phyloP scores from a whole-genome alignment of 2,113 vertebrate genomes.

The Labeo rohita region DNA sequence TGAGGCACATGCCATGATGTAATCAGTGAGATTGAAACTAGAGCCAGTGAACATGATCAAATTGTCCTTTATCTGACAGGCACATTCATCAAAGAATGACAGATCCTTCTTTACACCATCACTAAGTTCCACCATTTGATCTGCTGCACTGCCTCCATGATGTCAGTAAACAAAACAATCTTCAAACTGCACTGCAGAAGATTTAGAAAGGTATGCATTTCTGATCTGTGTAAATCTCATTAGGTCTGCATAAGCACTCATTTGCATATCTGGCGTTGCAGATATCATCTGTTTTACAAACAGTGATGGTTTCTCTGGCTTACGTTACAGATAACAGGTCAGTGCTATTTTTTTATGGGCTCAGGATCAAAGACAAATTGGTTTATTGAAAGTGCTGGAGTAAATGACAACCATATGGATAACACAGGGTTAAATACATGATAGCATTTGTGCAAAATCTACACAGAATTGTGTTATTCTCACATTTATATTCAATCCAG shows the following conservation, averaged over 20 bases:
- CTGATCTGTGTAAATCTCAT: not conserved
- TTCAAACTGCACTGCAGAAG: conserved; percentile 21
- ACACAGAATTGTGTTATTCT: conserved; percentile 62
- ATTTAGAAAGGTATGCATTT: conserved; percentile 13
- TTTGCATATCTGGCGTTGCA: conserved; percentile 27
- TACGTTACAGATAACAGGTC: not conserved
- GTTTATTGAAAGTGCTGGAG: not conserved
- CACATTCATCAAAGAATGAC: conserved; percentile 73
- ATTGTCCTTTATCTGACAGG: conserved; percentile 73
- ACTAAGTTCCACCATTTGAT: conserved; percentile 62
- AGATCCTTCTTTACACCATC: conserved; percentile 57
- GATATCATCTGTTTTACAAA: conserved; percentile 22
- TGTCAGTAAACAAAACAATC: conserved; percentile 56
- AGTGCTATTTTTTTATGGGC: not conserved
- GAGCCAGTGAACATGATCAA: conserved; percentile 74
- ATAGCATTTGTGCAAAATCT: conserved; percentile 1
- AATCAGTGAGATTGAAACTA: conserved; percentile 71
- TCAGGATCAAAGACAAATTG: not conserved
- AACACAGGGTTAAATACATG: not conserved
- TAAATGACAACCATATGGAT: not conserved
- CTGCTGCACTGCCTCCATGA: conserved; percentile 58
- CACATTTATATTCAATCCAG: conserved; percentile 58
- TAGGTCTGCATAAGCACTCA: not conserved
- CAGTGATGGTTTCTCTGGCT: not conserved
- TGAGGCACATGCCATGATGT: conserved; percentile 61